Conservation (phyloP, 2,888 invertebrate species). For the Exephanes ischioxanthus region DNA sequence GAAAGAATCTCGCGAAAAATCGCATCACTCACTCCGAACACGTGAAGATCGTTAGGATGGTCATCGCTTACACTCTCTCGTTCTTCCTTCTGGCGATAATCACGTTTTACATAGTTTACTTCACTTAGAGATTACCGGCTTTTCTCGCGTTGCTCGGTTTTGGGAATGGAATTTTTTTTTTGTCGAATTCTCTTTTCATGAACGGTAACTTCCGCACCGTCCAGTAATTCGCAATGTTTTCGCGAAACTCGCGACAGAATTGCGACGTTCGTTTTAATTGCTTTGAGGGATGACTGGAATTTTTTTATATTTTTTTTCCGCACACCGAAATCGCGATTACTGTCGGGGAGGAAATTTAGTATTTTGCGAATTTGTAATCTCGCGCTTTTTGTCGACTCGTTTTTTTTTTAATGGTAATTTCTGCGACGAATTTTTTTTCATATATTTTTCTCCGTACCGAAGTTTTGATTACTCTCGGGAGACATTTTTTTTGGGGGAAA, state of each 20-base stretch:
- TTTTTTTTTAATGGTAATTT: no score
- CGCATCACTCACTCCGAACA: conserved; percentile 82
- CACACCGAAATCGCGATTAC: conserved; percentile 1
- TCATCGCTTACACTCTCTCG: conserved; percentile 87
- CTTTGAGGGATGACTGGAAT: neutral
- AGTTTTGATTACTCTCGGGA: conserved; percentile 1
- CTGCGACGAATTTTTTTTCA: neutral
- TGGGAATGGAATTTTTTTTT: conserved; percentile 23
- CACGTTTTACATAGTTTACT: conserved; percentile 87
- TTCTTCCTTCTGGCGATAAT: conserved; percentile 86
- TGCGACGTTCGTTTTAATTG: neutral
- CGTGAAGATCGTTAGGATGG: conserved; percentile 86
- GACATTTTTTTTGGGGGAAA: neutral
- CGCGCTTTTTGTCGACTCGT: neutral
- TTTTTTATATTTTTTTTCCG: neutral
- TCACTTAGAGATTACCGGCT: conserved; percentile 81
- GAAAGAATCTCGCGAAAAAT: conserved; percentile 74
- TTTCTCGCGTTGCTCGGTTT: neutral
- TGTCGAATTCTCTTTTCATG: neutral
- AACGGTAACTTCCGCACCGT: neutral
- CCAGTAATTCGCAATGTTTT: neutral
- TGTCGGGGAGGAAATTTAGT: neutral
- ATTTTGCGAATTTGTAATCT: neutral
- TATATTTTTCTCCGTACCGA: conserved; percentile 1
- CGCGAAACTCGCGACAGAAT: neutral